phyloP scores from a whole-genome alignment of 2,113 vertebrate genomes.

The Nipponia nippon region DNA sequence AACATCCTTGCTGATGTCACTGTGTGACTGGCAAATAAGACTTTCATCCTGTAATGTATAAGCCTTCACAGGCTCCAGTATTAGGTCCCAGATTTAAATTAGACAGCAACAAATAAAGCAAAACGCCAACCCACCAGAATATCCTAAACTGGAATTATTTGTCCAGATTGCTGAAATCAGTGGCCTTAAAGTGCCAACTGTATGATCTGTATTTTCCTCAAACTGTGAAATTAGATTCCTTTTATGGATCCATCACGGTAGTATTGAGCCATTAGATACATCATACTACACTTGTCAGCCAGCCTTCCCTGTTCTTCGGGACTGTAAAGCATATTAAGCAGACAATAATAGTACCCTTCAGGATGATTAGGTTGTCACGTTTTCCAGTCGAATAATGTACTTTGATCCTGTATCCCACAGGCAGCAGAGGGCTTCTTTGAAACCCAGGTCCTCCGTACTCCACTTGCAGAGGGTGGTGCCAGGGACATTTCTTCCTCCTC shows the following conservation, averaged over 20 bases:
- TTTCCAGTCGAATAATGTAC: neutral
- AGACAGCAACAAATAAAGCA: neutral
- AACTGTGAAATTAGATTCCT: slow-evolving; percentile 43
- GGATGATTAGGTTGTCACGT: slow-evolving; percentile 28
- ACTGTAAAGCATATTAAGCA: slow-evolving; percentile 55
- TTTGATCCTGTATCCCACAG: neutral
- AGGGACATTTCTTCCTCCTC: neutral
- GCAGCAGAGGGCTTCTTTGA: neutral
- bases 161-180: neutral
- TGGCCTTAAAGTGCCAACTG: neutral
- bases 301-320: neutral
- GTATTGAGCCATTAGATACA: slow-evolving; percentile 48
- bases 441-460: neutral
- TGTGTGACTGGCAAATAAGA: neutral
- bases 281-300: slow-evolving; percentile 43
- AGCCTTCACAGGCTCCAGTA: neutral
- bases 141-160: neutral
- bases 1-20: neutral
- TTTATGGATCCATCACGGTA: slow-evolving; percentile 25
- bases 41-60: neutral
- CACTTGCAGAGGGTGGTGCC: neutral
- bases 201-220: slow-evolving; percentile 19
- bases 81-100: neutral
- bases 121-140: neutral
- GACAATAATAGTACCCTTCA: slow-evolving; percentile 47